Conservation (phyloP, 2,888 invertebrate genomes). For the Eupithecia centaureata region DNA sequence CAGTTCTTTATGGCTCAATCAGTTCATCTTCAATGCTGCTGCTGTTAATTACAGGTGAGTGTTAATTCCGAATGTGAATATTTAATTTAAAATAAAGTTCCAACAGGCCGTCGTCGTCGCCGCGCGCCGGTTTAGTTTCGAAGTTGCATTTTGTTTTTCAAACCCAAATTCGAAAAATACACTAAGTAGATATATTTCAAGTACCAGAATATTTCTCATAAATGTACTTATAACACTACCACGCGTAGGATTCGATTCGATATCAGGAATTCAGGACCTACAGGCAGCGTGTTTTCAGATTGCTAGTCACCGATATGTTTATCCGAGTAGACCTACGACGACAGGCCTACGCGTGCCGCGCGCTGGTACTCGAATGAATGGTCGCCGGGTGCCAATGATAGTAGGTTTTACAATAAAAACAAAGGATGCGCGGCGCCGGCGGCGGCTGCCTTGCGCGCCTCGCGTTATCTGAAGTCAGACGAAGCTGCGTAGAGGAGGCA, state of each 20-base stretch:
- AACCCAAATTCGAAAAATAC: not conserved
- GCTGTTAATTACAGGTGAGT: not conserved
- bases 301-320: not conserved
- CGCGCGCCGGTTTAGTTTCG: not conserved
- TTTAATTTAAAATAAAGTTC: not conserved
- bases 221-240: not conserved
- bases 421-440: not conserved
- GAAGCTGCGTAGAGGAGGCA: slow-evolving; percentile 13
- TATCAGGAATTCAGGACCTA: not conserved
- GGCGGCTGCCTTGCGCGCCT: not conserved
- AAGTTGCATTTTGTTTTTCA: not conserved
- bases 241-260: not conserved
- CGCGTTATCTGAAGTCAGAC: slow-evolving; percentile 16
- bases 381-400: not conserved
- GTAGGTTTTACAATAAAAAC: not conserved
- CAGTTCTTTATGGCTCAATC: slow-evolving; percentile 73
- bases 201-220: not conserved
- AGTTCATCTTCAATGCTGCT: slow-evolving; percentile 80
- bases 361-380: not conserved
- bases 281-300: not conserved
- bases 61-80: not conserved
- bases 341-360: not conserved
- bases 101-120: not conserved
- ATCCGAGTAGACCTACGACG: too few species aligned
- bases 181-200: not conserved